Evolutionary conservation across 2,888 invertebrate species (phyloP).

Genomic region (Andrena camellia): DNA sequence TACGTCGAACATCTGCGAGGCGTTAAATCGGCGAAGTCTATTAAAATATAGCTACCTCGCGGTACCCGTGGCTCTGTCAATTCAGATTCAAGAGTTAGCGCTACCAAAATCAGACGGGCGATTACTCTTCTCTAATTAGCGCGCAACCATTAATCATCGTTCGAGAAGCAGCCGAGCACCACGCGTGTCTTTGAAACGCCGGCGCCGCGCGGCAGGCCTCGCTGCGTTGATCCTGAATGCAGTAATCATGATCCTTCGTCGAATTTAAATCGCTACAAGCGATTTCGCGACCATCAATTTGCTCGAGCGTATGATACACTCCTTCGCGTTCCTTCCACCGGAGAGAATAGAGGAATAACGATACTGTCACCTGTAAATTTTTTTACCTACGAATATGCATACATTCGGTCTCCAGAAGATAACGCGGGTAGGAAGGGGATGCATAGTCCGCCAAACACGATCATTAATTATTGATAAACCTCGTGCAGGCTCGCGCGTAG

Average conservation of each 20-base stretch:
- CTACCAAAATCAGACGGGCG: constrained; percentile 10
- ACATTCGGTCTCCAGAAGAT: not conserved
- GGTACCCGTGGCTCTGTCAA: not conserved
- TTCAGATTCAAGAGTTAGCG: constrained; percentile 25
- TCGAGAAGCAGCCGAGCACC: not conserved
- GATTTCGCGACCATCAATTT: too few relatives aligned
- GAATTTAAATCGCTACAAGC: too few relatives aligned
- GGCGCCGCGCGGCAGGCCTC: too few relatives aligned
- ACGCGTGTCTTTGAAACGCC: not conserved
- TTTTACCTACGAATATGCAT: not conserved
- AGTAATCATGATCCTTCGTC: too few relatives aligned
- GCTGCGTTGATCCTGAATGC: too few relatives aligned
- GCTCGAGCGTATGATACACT: too few relatives aligned
- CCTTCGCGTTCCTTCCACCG: too few relatives aligned
- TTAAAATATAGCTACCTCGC: constrained; percentile 1
- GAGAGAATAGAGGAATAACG: not conserved
- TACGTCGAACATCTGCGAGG: constrained; percentile 7
- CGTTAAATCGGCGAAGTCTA: not conserved
- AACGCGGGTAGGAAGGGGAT: not conserved
- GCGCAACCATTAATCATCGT: constrained; percentile 37
- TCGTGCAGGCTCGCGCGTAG: not conserved
- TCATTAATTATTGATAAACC: constrained; percentile 3
- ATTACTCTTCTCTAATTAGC: constrained; percentile 43
- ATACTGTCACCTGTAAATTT: not conserved
- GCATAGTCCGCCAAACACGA: not conserved